A percentile compares a stretch with the other conserved stretches of the same genome.
Evolutionary conservation across 2,797 vertebrate species (phyloP).

Genomic region (Eulemur albifrons): DNA sequence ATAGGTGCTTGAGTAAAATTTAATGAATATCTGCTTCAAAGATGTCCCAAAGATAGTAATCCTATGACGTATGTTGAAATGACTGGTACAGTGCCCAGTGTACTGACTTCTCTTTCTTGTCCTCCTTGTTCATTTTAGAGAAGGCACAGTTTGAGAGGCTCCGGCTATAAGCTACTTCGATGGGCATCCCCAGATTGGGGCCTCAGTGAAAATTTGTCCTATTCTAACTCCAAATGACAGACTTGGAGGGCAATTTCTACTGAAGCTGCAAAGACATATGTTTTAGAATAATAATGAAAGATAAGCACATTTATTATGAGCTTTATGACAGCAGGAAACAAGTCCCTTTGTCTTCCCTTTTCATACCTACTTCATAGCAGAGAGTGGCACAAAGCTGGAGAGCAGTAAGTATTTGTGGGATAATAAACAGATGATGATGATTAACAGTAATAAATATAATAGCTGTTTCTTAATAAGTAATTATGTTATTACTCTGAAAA

Average conservation of each 20-base stretch:
- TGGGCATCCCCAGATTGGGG: not conserved
- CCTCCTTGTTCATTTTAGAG: not conserved
- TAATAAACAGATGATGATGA: not conserved
- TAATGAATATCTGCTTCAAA: not conserved
- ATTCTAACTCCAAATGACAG: not conserved
- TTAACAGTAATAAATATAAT: not conserved
- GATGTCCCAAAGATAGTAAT: not conserved
- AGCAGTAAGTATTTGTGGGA: not conserved
- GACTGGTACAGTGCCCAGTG: not conserved
- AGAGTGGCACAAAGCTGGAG: not conserved
- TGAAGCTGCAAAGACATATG: not conserved
- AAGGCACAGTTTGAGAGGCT: not conserved
- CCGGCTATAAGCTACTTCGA: not conserved
- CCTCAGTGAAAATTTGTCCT: not conserved
- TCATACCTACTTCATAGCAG: not conserved
- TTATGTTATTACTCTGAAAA: not conserved
- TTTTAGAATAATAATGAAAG: not conserved
- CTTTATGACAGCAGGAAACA: not conserved
- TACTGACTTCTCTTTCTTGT: not conserved
- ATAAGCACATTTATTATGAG: not conserved
- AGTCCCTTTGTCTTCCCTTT: not conserved
- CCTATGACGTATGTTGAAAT: not conserved
- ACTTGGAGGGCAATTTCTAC: not conserved
- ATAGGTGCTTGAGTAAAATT: not conserved
- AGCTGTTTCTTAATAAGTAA: not conserved